Conservation (phyloP, 1,140 invertebrate genomes). For the Anthonomus grandis region DNA sequence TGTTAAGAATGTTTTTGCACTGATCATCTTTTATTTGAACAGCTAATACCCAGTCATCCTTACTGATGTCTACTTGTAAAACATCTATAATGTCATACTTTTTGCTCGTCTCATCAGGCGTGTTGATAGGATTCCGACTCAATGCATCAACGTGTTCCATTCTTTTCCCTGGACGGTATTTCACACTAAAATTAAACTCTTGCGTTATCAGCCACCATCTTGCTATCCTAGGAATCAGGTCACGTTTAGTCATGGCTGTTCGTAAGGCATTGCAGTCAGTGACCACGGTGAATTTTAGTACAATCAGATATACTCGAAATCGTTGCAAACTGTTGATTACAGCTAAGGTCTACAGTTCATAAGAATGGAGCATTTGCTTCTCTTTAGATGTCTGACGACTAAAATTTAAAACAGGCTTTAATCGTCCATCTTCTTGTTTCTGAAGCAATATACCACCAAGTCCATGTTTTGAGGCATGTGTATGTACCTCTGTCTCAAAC, state of each 20-base stretch:
- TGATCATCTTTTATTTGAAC: slow-evolving; percentile 5
- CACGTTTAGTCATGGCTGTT: slow-evolving; percentile 32
- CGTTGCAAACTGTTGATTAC: too few species aligned
- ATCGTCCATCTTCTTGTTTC: too few species aligned
- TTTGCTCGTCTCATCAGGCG: not conserved
- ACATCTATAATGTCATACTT: not conserved
- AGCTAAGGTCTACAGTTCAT: too few species aligned
- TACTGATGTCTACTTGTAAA: slow-evolving; percentile 5
- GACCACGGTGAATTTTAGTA: slow-evolving; percentile 39
- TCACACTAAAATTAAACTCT: not conserved
- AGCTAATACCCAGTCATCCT: slow-evolving; percentile 5
- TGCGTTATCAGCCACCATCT: slow-evolving; percentile 35
- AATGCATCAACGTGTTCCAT: slow-evolving; percentile 26
- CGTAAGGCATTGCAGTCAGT: slow-evolving; percentile 41
- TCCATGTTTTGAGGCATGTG: too few species aligned
- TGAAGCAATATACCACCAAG: too few species aligned
- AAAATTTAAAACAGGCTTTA: too few species aligned
- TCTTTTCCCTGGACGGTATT: slow-evolving; percentile 24
- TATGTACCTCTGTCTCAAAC: too few species aligned
- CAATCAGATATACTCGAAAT: slow-evolving; percentile 44
- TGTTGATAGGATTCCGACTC: slow-evolving; percentile 21
- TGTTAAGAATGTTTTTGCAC: slow-evolving; percentile 4
- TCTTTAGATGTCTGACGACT: too few species aligned
- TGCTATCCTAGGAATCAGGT: slow-evolving; percentile 39
- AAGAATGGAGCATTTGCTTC: too few species aligned